A percentile compares a stretch with the other conserved stretches of the same genome.
Conservation (phyloP, 2,797 vertebrate genomes). For the Clarias fuscus region DNA sequence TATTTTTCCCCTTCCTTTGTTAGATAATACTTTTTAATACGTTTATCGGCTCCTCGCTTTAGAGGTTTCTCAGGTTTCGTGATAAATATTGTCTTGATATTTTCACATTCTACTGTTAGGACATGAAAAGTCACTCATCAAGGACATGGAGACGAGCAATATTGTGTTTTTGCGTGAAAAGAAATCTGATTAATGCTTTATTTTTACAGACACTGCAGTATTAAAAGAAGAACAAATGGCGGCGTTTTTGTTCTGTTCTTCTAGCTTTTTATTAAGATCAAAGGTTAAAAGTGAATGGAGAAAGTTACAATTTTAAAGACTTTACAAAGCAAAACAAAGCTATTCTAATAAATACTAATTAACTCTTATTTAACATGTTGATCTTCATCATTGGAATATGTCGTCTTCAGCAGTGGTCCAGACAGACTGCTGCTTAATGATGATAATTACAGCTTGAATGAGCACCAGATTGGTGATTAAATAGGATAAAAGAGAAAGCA, state of each 20-base stretch:
- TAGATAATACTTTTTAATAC: constrained; percentile 22
- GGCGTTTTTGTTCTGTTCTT: neutral
- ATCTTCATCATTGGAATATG: neutral
- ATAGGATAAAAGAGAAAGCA: constrained; percentile 15
- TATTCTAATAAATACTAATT: constrained; percentile 19
- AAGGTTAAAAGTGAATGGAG: neutral
- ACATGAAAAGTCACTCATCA: constrained; percentile 13
- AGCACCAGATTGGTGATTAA: constrained; percentile 5
- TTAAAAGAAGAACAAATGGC: constrained; percentile 13
- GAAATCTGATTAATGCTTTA: constrained; percentile 8
- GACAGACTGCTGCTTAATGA: constrained; percentile 27
- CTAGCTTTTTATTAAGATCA: neutral
- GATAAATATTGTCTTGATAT: constrained; percentile 25
- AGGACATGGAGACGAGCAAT: constrained; percentile 24
- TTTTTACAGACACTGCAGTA: neutral
- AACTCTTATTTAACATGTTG: neutral
- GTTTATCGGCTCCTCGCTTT: constrained; percentile 28
- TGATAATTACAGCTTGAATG: constrained; percentile 20
- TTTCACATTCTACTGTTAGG: neutral
- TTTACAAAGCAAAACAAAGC: constrained; percentile 1
- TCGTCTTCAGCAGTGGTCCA: constrained; percentile 4
- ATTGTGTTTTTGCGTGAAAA: constrained; percentile 27
- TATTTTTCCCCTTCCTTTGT: constrained; percentile 55
- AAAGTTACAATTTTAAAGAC: constrained; percentile 17
- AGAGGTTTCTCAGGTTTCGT: constrained; percentile 23